Conservation (phyloP, 92 coral and sea anemone species). For the Zoanthus gigantus region DNA sequence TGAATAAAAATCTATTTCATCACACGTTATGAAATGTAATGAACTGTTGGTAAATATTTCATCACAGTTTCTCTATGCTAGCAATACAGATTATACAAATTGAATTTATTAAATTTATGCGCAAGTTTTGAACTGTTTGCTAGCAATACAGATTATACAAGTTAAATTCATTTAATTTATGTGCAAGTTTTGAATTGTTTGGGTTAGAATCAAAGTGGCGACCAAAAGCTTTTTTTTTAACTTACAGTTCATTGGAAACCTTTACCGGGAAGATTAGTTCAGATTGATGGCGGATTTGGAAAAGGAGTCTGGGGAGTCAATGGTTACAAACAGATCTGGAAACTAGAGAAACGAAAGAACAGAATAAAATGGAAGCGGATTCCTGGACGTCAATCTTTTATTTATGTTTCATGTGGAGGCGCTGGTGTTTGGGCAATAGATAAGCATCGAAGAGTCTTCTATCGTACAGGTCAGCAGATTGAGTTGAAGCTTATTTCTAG, state of each 20-base stretch:
- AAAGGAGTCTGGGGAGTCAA: slow-evolving; percentile 19
- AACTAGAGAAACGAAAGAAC: background rate
- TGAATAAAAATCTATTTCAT: too few relatives aligned
- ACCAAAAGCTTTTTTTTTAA: background rate
- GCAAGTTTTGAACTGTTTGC: too few relatives aligned
- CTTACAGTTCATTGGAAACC: slow-evolving; percentile 18
- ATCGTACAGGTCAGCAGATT: slow-evolving; percentile 22
- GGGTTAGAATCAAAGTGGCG: too few relatives aligned
- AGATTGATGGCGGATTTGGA: slow-evolving; percentile 6
- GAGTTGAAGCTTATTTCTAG: background rate
- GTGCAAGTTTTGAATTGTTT: too few relatives aligned
- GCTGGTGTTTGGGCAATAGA: slow-evolving; percentile 42
- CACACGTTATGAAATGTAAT: too few relatives aligned
- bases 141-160: too few relatives aligned
- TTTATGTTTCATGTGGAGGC: slow-evolving; percentile 32
- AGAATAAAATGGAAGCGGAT: slow-evolving; percentile 19
- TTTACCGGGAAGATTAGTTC: slow-evolving; percentile 16
- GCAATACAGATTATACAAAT: too few relatives aligned
- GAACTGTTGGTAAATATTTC: too few relatives aligned
- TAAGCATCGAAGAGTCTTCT: slow-evolving; percentile 19
- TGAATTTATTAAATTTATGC: too few relatives aligned
- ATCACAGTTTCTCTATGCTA: too few relatives aligned
- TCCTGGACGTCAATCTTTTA: slow-evolving; percentile 4
- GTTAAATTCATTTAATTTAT: too few relatives aligned
- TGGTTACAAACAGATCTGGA: slow-evolving; percentile 2